Base-by-base conservation (phyloP, 2,797 vertebrate species). In the Hypotaenidia philippensis region DNA sequence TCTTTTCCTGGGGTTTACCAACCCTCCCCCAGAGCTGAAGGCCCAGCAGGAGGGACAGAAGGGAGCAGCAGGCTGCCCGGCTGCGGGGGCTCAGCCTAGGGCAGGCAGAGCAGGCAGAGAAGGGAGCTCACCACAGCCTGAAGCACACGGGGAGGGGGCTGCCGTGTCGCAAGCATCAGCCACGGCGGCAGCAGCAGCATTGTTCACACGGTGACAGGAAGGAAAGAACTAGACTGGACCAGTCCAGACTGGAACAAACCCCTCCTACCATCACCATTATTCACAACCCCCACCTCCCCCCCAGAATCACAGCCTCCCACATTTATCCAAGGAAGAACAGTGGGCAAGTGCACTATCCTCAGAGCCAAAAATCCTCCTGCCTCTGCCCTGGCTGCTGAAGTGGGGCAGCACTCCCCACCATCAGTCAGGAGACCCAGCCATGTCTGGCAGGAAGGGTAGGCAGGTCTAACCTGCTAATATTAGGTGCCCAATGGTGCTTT, bases 171-270 rank as follows among this genome's bases (percentile, higher is more conserved):
- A 92, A 90, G 75, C 89, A 86, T 81, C 91, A 96, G 96, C 78
- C 61, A 80, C 85, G 34, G 88, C 79, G 7, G 87, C 90, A 83
- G 89, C 90, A 83, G 89, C 55, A 96, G 97, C 94, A 97, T 97
- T 98, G 97, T 98, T 98, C 93, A 91, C 93, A 93, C 79, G 10
- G 92, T 97, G 97, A 96, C 96, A 96, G 96, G 96, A 98, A 97
- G 96, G 94, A 96, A 95, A 97, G 96, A 98, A 97, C 97, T 96
- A 95, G 97, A 97, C 97, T 96, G 97, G 97, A 97, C 97, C 97
- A 97, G 97, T 97, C 96, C 96, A 97, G 96, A 96, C 97, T 97
- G 97, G 97, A 97, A 97, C 97, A 97, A 95, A 97, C 96, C 94
- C 96, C 97, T 97, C 96, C 97, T 97, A 93, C 96, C 90, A 96